Percentiles rank a stretch among this genome's conserved stretches.
These are phyloP conservation scores for Phenacoccus solenopsis DNA, from an alignment of 1,140 invertebrate species.

Conservation along the genomic window DNA sequence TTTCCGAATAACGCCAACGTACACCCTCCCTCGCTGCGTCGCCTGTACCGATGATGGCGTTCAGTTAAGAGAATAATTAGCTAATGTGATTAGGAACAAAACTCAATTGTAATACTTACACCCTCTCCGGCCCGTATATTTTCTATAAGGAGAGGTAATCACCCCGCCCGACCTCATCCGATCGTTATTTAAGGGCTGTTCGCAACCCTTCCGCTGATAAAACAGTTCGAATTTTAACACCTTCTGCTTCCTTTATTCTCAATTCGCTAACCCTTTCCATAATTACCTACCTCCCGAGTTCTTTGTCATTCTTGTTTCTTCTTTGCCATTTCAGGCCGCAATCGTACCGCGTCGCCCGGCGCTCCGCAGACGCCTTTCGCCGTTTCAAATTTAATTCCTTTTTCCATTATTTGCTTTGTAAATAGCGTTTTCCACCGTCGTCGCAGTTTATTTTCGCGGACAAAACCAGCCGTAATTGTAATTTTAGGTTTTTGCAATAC, in stretches of 20 bases:
- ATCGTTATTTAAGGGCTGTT: constrained; percentile 9
- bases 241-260: constrained; percentile 15
- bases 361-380: not conserved
- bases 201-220: constrained; percentile 14
- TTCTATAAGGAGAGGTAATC: not conserved
- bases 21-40: not conserved
- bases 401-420: constrained; percentile 17
- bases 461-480: constrained; percentile 13
- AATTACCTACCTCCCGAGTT: constrained; percentile 7
- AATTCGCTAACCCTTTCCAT: constrained; percentile 9
- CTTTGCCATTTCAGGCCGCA: constrained; percentile 15
- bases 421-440: constrained; percentile 14
- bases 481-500: constrained; percentile 13
- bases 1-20: not conserved
- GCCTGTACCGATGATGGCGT: not conserved
- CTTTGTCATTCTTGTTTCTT: constrained; percentile 16
- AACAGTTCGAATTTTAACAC: constrained; percentile 18
- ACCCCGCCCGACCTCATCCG: not conserved
- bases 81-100: constrained; percentile 18
- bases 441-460: constrained; percentile 11
- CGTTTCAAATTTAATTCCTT: constrained; percentile 15
- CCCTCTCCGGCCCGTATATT: not conserved
- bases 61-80: constrained; percentile 18
- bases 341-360: not conserved
- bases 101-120: constrained; percentile 17